Evolutionary conservation across 2,888 invertebrate genomes (phyloP).

Genomic region (Buathra laborator): DNA sequence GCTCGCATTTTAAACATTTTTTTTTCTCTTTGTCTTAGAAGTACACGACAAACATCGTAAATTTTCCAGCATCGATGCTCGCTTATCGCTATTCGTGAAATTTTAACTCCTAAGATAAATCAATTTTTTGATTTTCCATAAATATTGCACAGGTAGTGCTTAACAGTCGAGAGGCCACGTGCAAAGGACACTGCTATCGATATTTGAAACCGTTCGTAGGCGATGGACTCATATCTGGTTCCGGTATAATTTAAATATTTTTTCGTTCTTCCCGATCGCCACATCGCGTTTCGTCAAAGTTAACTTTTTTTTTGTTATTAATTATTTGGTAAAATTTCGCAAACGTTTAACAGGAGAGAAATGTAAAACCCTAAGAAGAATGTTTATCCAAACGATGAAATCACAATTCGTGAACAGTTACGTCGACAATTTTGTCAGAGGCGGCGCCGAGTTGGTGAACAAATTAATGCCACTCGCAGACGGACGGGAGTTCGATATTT

Average conservation of each 20-base stretch:
- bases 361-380: slow-evolving; percentile 60
- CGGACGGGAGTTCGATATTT: slow-evolving; percentile 66
- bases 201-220: slow-evolving; percentile 72
- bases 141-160: slow-evolving; percentile 67
- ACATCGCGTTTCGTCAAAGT: background rate
- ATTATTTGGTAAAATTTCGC: too few relatives aligned
- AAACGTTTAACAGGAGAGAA: background rate
- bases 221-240: slow-evolving; percentile 70
- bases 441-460: slow-evolving; percentile 58
- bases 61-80: too few relatives aligned
- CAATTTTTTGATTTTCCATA: background rate
- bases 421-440: slow-evolving; percentile 63
- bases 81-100: too few relatives aligned
- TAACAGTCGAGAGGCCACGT: slow-evolving; percentile 67
- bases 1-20: too few relatives aligned
- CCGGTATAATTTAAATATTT: slow-evolving; percentile 65
- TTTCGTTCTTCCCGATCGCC: background rate
- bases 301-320: too few relatives aligned
- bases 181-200: slow-evolving; percentile 70
- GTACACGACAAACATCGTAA: too few relatives aligned
- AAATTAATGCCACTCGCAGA: slow-evolving; percentile 62
- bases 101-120: too few relatives aligned
- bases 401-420: slow-evolving; percentile 52
- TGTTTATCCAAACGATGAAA: slow-evolving; percentile 67
- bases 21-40: too few relatives aligned